Conservation (phyloP, 2,797 vertebrate species). For the Eurystomus glaucurus region DNA sequence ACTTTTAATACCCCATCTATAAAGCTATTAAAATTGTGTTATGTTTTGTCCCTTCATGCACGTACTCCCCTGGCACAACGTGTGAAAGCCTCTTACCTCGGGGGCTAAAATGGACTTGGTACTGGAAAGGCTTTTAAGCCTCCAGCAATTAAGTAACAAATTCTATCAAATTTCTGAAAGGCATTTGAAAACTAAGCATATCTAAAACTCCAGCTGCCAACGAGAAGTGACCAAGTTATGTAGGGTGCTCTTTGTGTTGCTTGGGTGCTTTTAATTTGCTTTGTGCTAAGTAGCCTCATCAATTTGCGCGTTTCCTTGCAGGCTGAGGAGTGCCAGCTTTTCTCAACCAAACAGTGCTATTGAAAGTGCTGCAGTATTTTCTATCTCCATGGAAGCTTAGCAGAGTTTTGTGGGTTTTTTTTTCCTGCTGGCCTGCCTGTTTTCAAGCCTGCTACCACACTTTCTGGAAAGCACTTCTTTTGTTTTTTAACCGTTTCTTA, state of each 20-base stretch:
- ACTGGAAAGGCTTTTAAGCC: slow-evolving; percentile 17
- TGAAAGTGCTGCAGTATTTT: slow-evolving; percentile 45
- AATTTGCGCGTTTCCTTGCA: slow-evolving; percentile 36
- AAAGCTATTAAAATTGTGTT: neutral
- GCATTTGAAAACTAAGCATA: neutral
- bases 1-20: neutral
- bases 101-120: neutral
- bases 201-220: neutral
- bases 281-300: slow-evolving; percentile 32
- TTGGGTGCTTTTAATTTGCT: neutral
- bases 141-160: neutral
- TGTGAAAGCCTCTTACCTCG: slow-evolving; percentile 20
- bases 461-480: neutral
- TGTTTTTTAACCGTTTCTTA: neutral
- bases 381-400: slow-evolving; percentile 69
- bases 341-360: slow-evolving; percentile 28
- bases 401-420: neutral
- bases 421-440: neutral
- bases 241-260: neutral
- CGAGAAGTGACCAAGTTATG: neutral
- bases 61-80: neutral
- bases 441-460: neutral
- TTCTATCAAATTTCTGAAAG: neutral
- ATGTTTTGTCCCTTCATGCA: neutral
- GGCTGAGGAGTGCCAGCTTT: slow-evolving; percentile 26